Conservation (phyloP, 2,888 invertebrate genomes). For the Epistrophe grossulariae region DNA sequence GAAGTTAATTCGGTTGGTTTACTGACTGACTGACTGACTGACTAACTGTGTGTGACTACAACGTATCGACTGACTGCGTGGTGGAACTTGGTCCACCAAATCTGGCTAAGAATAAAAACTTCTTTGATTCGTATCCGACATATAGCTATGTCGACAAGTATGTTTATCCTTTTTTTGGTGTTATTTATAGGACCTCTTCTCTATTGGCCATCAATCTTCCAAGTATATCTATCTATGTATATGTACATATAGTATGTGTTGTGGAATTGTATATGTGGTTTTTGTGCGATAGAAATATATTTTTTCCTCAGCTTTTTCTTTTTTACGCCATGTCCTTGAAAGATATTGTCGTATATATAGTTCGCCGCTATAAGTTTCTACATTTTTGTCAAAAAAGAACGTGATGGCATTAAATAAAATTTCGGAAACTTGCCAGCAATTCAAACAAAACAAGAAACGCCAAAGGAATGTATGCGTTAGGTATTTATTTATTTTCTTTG, state of each 20-base stretch:
- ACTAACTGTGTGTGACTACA: neutral
- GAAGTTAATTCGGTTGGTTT: conserved; percentile 34
- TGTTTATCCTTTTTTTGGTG: conserved; percentile 8
- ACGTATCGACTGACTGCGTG: neutral
- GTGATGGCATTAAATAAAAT: conserved; percentile 48
- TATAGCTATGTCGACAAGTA: conserved; percentile 36
- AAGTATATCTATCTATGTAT: neutral
- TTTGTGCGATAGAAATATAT: conserved; percentile 21
- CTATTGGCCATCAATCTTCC: conserved; percentile 28
- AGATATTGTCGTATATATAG: neutral
- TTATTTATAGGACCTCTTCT: conserved; percentile 25
- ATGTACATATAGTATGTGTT: no score
- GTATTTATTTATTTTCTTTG: conserved; percentile 29
- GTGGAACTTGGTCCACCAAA: neutral
- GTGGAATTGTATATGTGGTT: conserved; percentile 1
- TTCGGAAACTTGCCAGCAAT: conserved; percentile 55
- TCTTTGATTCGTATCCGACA: conserved; percentile 29
- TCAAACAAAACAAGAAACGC: conserved; percentile 24
- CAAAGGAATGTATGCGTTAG: neutral
- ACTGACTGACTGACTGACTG: neutral
- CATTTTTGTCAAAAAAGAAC: neutral
- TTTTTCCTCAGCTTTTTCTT: neutral
- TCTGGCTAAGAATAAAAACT: conserved; percentile 11
- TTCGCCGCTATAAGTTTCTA: neutral
- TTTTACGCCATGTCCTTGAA: neutral